Conservation (phyloP, 2,888 invertebrate genomes). For the Acanthococcus lagerstroemiae region DNA sequence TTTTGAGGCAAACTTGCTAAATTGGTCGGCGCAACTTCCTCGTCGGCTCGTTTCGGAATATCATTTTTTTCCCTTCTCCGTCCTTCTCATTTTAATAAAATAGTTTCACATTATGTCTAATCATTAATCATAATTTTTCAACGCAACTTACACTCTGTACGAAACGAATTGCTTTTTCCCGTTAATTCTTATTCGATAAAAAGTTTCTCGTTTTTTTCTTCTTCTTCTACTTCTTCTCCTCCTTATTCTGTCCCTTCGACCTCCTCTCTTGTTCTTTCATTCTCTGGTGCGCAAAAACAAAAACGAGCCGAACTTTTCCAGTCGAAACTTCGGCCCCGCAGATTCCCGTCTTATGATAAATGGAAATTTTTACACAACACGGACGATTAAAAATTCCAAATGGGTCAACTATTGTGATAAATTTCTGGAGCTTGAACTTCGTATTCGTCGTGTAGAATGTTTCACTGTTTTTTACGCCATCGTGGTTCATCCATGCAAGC, state of each 20-base stretch:
- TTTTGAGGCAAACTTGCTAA: slow-evolving; percentile 21
- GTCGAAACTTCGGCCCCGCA: too few relatives aligned
- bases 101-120: slow-evolving; percentile 23
- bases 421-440: too few relatives aligned
- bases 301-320: too few relatives aligned
- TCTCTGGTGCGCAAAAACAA: too few relatives aligned
- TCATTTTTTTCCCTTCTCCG: slow-evolving; percentile 24
- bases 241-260: background rate
- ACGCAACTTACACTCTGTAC: slow-evolving; percentile 19
- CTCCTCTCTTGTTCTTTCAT: too few relatives aligned
- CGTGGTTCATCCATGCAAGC: too few relatives aligned
- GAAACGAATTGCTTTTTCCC: slow-evolving; percentile 20
- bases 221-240: background rate
- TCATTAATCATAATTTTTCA: slow-evolving; percentile 31
- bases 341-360: too few relatives aligned
- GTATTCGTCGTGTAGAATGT: too few relatives aligned
- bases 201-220: slow-evolving; percentile 13
- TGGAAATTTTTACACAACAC: too few relatives aligned
- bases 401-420: too few relatives aligned
- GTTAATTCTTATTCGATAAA: slow-evolving; percentile 25
- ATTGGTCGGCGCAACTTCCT: slow-evolving; percentile 18
- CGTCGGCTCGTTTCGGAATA: slow-evolving; percentile 18
- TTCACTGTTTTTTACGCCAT: too few relatives aligned
- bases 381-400: too few relatives aligned
- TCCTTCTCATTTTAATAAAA: slow-evolving; percentile 20